Evolutionary conservation across 2,113 vertebrate species (phyloP), one percentile per base, ranked within the genome.

Genomic region (Aegotheles bennettii): DNA sequence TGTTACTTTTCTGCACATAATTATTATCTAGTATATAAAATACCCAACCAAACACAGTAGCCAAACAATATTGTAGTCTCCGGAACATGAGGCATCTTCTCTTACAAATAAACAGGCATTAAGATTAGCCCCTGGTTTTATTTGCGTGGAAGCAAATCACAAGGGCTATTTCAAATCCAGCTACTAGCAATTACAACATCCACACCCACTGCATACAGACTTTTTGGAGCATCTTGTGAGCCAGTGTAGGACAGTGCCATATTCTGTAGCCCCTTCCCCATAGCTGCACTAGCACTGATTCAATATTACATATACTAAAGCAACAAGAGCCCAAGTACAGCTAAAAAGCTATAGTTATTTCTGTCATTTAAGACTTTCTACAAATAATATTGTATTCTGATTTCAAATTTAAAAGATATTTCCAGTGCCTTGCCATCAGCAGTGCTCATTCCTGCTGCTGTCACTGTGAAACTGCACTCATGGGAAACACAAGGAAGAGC

Each of bases 401-500:
- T 65, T 59, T 61, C 21, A 87, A 53, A 67, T 25, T 13, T 4
- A 16, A 14, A 42, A 48, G 16, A 33, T 3, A 48, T 20, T 35
- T 75, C 28, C 36, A 54, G 13, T 40, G 51, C 26, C 36, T 78
- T 81, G 36, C 40, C 70, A 80, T 31, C 48, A 76, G 51, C 65
- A 80, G n/a, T 10, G 43, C 45, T 76, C 17, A 9, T 53, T 88
- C 24, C 45, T 73, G 40, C 40, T 87, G 48, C 70, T 65, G 40
- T 85, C 83, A 21, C 54, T 36, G 50, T 14, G 42, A 48, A 85
- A 85, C 11, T 86, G 54, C 63, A 65, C 75, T 86, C 94, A 71
- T 69, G 91, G 93, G 89, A 95, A 94, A 89, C 48, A 65, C 36
- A 61, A 82, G 78, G 67, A 95, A 91, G 82, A 94, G 82, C 89